These are phyloP conservation scores for Argyra leucocephala DNA, from an alignment of 2,888 invertebrate genomes.

Conservation along the genomic window DNA sequence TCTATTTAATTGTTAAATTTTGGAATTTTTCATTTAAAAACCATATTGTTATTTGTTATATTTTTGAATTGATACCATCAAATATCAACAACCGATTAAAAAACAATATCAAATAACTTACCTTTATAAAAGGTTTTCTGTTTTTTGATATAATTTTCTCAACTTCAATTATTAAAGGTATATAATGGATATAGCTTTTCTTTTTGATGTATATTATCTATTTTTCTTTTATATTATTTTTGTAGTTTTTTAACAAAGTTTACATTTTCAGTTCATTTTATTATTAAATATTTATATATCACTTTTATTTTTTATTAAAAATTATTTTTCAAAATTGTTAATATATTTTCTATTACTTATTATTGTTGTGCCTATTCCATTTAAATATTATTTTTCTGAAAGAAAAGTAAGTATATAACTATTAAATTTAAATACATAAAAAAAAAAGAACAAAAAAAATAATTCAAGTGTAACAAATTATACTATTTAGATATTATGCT, in stretches of 20 bases:
- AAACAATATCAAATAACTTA: not conserved
- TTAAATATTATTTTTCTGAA: too few species aligned
- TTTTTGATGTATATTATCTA: not conserved
- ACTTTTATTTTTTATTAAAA: too few species aligned
- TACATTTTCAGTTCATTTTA: too few species aligned
- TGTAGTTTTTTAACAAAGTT: too few species aligned
- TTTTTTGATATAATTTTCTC: not conserved
- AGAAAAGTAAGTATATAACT: too few species aligned
- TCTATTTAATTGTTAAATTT: too few species aligned
- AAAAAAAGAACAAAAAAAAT: not conserved
- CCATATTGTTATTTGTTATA: not conserved
- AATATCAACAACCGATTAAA: constrained; percentile 6
- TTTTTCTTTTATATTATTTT: not conserved
- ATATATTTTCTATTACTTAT: too few species aligned
- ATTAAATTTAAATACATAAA: too few species aligned
- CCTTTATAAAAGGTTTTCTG: not conserved
- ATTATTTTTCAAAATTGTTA: too few species aligned
- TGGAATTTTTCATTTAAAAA: not conserved
- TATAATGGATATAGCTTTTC: not conserved
- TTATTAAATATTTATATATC: too few species aligned
- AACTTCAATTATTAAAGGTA: not conserved
- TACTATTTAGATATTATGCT: not conserved
- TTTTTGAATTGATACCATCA: not conserved
- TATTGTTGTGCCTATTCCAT: too few species aligned
- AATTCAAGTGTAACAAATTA: constrained; percentile 1